Percentiles rank a stretch among this genome's conserved stretches.
These are phyloP conservation scores for Choloepus hoffmanni DNA, from an alignment of 2,113 vertebrate species.

Conservation along the genomic window DNA sequence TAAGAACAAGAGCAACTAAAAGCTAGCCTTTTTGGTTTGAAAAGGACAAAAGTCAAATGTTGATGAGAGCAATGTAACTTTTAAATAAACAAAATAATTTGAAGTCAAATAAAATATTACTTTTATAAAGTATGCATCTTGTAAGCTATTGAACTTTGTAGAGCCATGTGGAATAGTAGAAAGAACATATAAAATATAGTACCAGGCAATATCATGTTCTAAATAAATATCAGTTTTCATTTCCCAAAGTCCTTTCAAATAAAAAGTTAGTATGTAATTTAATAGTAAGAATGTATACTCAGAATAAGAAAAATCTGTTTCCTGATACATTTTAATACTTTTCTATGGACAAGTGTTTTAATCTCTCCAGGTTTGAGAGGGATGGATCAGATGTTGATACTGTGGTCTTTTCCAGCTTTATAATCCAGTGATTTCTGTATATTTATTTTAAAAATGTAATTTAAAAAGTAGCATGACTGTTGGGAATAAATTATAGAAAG, in stretches of 20 bases:
- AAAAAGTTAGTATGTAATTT: constrained; percentile 24
- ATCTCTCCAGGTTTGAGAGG: neutral
- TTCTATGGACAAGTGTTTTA: constrained; percentile 16
- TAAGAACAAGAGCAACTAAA: constrained; percentile 24
- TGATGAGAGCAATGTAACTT: constrained; percentile 3
- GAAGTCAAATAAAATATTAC: neutral
- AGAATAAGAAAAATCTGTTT: constrained; percentile 52
- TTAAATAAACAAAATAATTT: neutral
- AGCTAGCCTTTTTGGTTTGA: constrained; percentile 20
- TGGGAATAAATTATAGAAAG: neutral
- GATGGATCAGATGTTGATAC: neutral
- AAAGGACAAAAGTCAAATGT: constrained; percentile 28
- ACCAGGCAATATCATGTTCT: neutral
- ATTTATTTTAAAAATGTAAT: constrained; percentile 39
- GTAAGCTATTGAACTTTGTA: constrained; percentile 7
- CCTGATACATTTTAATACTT: neutral
- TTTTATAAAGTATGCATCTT: neutral
- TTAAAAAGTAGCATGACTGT: constrained; percentile 29
- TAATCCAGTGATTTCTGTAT: neutral
- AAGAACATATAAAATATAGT: constrained; percentile 16
- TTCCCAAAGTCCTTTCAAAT: neutral
- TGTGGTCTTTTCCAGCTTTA: constrained; percentile 1
- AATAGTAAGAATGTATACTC: neutral
- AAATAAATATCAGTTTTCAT: constrained; percentile 54
- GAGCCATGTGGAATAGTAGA: neutral